Evolutionary conservation across 2,113 vertebrate species (phyloP).

Genomic region (Patagioenas fasciata): DNA sequence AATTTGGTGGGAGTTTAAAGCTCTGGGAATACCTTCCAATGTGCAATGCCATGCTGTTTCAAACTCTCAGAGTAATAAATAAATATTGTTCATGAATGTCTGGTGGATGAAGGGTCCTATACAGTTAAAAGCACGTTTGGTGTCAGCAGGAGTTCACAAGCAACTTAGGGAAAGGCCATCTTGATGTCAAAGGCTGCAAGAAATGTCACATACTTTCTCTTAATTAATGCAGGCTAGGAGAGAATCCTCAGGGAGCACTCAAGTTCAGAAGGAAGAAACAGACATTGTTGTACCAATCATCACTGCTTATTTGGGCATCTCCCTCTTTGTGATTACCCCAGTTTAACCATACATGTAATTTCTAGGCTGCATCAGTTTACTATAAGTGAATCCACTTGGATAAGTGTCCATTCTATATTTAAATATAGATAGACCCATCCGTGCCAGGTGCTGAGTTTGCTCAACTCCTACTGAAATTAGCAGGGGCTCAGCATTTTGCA

Average conservation of each 20-base stretch:
- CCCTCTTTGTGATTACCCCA: constrained; percentile 39
- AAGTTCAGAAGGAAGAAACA: constrained; percentile 15
- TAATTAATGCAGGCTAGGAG: constrained; percentile 34
- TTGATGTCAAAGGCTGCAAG: constrained; percentile 49
- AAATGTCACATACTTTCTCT: constrained; percentile 34
- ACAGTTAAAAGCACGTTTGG: constrained; percentile 21
- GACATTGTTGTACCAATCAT: constrained; percentile 44
- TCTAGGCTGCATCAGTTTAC: constrained; percentile 47
- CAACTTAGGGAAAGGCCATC: constrained; percentile 21
- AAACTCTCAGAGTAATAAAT: neutral
- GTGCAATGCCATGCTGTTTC: neutral
- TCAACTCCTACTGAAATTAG: constrained; percentile 48
- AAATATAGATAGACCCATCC: constrained; percentile 56
- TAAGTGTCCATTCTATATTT: constrained; percentile 10
- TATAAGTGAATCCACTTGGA: constrained; percentile 44
- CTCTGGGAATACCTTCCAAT: neutral
- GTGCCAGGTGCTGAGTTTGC: constrained; percentile 63
- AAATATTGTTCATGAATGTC: neutral
- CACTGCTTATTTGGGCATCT: constrained; percentile 2
- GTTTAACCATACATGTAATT: constrained; percentile 51
- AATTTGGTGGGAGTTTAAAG: neutral
- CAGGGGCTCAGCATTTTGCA: constrained; percentile 58
- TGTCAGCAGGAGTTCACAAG: neutral
- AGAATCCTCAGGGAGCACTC: constrained; percentile 21
- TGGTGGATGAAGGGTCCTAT: neutral